Base-by-base conservation (phyloP, 2,888 invertebrate species). In the Argyra leucocephala region DNA sequence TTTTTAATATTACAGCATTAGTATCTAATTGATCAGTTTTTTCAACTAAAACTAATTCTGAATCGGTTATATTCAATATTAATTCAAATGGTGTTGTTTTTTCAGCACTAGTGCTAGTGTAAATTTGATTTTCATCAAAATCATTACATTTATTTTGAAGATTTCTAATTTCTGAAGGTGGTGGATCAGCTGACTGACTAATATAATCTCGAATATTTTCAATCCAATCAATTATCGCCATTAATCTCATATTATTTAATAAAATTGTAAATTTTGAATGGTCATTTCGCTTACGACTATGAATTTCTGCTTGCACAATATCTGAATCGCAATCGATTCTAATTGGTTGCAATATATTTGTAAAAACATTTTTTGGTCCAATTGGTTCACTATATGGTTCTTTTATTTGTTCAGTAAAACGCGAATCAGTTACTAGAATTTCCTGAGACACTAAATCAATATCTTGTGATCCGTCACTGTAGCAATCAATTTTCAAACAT, bases 181-280 rank as follows among this genome's bases (percentile, higher is more conserved):
- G 81, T 67, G 82, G 80, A 75, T 82, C 73, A 9, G 75, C 75
- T 48, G 76, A 74, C 65, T 79, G 84, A 75, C 87, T 82, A 64
- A 96, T 82, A 79, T 93, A 96, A 74, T 91, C 88, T 71, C 86
- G 82, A 0, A 92, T 86, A 9, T 88, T 85, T 77, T 93, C 88
- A 86, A 96, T 90, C 93, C 96, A 97, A 80, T 96, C 95, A 72
- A 96, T 83, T 69, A 96, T 89, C 1, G 93, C 91, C 86, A 96
- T 93, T 66, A 97, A 81, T 57, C 96, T 84, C 94, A 96, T 96
- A 77, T 94, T 94, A 81, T 96, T 96, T 64, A 97, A 82, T 61
- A 96, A 82, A 68, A 96, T 87, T 2, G 94, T 95, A 73, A 93
- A 93, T 70, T 91, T 88, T 0, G 87, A 85, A 22, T 85, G 83